Evolutionary conservation across 2,888 invertebrate genomes (phyloP).

Genomic region (Dolichomitus sp.): DNA sequence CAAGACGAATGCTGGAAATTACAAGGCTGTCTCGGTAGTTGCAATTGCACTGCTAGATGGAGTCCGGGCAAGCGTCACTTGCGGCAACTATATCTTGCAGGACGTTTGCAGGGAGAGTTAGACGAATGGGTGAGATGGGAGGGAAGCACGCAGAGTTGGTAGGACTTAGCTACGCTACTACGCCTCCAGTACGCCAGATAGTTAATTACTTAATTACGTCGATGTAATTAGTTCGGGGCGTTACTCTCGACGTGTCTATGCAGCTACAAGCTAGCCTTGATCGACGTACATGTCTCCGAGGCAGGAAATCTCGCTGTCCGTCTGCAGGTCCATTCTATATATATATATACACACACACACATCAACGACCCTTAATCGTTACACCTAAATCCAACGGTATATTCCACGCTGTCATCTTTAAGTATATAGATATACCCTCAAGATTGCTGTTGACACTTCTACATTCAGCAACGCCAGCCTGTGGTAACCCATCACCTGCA

Average conservation of each 20-base stretch:
- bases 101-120: slow-evolving; percentile 22
- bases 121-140: slow-evolving; percentile 11
- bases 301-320: slow-evolving; percentile 34
- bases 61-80: background rate
- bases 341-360: slow-evolving; percentile 8
- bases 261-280: slow-evolving; percentile 33
- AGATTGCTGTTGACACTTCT: slow-evolving; percentile 21
- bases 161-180: slow-evolving; percentile 63
- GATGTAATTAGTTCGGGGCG: slow-evolving; percentile 77
- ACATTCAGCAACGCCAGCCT: background rate
- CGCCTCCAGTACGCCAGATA: slow-evolving; percentile 72
- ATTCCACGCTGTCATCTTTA: slow-evolving; percentile 2
- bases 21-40: slow-evolving; percentile 51
- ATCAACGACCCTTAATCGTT: background rate
- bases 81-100: slow-evolving; percentile 22
- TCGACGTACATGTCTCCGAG: slow-evolving; percentile 54
- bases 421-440: background rate
- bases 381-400: background rate
- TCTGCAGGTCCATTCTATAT: background rate
- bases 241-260: slow-evolving; percentile 26
- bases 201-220: slow-evolving; percentile 83
- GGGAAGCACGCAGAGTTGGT: background rate
- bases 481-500: background rate
- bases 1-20: slow-evolving; percentile 75
- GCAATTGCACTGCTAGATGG: slow-evolving; percentile 35